phyloP scores from a whole-genome alignment of 2,113 vertebrate species.

The Microtus ochrogaster region DNA sequence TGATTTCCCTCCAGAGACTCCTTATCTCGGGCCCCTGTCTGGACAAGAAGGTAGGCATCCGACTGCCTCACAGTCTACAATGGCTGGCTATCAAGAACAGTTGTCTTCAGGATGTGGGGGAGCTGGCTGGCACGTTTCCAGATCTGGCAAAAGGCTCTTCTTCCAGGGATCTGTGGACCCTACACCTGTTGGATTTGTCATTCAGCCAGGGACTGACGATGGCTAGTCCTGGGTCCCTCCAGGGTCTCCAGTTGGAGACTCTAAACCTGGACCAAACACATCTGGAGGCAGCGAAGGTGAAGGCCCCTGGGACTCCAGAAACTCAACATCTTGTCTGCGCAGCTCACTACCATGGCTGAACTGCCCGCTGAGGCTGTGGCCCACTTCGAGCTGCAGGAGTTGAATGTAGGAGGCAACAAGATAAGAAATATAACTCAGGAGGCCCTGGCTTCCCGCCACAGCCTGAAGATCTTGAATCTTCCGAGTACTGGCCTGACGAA shows the following conservation, averaged over 20 bases:
- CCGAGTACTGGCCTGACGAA: neutral
- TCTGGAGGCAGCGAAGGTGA: neutral
- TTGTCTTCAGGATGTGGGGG: slow-evolving; percentile 2
- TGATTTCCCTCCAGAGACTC: slow-evolving; percentile 42
- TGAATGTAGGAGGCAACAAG: neutral
- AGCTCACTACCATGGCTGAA: fast-evolving
- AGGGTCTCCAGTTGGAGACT: slow-evolving; percentile 27
- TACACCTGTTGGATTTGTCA: slow-evolving; percentile 27
- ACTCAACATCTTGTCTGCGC: neutral
- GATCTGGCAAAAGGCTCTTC: neutral
- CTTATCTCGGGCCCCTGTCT: neutral
- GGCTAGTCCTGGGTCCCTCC: neutral
- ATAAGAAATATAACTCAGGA: neutral
- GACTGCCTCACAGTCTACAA: neutral
- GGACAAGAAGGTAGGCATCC: neutral
- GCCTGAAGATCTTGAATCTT: slow-evolving; percentile 10
- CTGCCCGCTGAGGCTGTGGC: neutral
- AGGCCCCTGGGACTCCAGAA: slow-evolving; percentile 7
- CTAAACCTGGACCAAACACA: neutral
- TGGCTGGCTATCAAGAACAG: fast-evolving
- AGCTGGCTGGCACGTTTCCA: slow-evolving; percentile 31
- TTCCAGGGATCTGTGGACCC: neutral
- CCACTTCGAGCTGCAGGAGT: slow-evolving; percentile 14
- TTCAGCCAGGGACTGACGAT: neutral
- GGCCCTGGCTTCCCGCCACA: slow-evolving; percentile 29